These are phyloP conservation scores for Cichlasoma orientale DNA, from an alignment of 2,797 vertebrate species.

Conservation along the genomic window DNA sequence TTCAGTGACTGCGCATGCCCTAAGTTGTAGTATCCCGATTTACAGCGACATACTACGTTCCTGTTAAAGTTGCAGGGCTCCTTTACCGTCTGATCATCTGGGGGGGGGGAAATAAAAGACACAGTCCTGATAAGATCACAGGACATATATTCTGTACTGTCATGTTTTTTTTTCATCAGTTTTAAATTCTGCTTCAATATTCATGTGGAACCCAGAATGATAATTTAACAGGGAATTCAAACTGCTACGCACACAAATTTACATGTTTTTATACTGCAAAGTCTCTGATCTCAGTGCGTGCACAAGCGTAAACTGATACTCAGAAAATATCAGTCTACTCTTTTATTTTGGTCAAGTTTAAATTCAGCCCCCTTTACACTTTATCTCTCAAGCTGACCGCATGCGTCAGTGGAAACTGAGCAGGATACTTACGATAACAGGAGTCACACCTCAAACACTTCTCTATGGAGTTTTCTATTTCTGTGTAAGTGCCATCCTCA, in stretches of 20 bases:
- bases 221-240: neutral
- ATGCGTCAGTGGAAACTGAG: neutral
- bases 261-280: neutral
- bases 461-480: rapidly evolving
- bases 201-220: neutral
- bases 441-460: rapidly evolving
- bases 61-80: neutral
- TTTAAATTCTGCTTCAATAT: neutral
- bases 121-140: neutral
- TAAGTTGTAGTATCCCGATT: neutral
- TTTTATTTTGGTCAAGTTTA: neutral
- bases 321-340: neutral
- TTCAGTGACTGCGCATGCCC: neutral
- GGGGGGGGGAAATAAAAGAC: neutral
- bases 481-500: rapidly evolving
- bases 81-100: neutral
- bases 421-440: conserved; percentile 45
- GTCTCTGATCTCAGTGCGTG: neutral
- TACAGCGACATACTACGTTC: neutral
- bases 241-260: neutral
- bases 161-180: neutral
- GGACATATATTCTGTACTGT: neutral
- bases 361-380: too few relatives aligned
- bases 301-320: neutral
- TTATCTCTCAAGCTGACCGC: too few relatives aligned